These are phyloP conservation scores for Callopanchax toddi DNA, from an alignment of 2,113 vertebrate genomes.

Conservation along the genomic window DNA sequence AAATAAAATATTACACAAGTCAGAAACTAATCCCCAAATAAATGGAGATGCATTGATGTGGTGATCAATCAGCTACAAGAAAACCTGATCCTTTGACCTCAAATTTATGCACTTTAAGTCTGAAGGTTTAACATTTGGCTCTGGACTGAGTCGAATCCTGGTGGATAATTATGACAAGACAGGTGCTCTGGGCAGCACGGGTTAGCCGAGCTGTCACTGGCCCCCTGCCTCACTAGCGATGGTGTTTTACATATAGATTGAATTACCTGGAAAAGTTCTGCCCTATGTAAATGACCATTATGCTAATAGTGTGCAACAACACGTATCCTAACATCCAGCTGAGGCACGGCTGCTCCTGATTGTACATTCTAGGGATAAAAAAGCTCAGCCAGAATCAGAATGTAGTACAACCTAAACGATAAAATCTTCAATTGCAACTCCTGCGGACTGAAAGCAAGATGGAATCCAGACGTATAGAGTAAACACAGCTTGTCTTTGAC, in stretches of 20 bases:
- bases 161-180: slow-evolving; percentile 53
- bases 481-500: slow-evolving; percentile 23
- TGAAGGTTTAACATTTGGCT: slow-evolving; percentile 13
- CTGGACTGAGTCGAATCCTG: slow-evolving; percentile 23
- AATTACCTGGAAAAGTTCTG: slow-evolving; percentile 69
- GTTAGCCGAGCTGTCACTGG: slow-evolving; percentile 45
- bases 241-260: slow-evolving; percentile 81
- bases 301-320: slow-evolving; percentile 65
- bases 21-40: slow-evolving; percentile 12
- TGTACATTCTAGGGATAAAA: neutral
- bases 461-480: slow-evolving; percentile 32
- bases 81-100: neutral
- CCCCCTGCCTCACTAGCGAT: slow-evolving; percentile 47
- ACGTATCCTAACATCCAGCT: slow-evolving; percentile 21
- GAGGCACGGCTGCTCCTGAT: neutral
- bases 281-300: slow-evolving; percentile 73
- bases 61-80: neutral
- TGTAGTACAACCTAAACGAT: neutral
- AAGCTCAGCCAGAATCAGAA: neutral
- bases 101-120: neutral
- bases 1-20: slow-evolving; percentile 12
- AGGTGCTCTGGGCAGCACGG: slow-evolving; percentile 54
- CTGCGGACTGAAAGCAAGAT: slow-evolving; percentile 13
- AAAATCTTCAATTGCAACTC: neutral
- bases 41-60: neutral